phyloP scores from a whole-genome alignment of 2,888 invertebrate species.

The Timandra comae region DNA sequence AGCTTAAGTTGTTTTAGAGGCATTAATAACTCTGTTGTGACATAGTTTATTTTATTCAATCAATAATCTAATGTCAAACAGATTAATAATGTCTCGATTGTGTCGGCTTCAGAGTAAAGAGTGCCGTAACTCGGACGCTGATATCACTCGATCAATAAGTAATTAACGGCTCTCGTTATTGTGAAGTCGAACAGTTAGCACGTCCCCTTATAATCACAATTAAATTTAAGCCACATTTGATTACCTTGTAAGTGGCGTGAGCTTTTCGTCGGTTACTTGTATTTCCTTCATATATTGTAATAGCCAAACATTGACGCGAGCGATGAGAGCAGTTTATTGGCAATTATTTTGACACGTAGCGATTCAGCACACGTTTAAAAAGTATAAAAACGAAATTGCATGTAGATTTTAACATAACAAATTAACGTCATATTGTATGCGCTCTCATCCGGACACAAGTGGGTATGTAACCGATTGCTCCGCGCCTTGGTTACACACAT shows the following conservation, averaged over 20 bases:
- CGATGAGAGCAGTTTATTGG: slow-evolving; percentile 46
- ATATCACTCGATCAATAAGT: neutral
- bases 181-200: slow-evolving; percentile 6
- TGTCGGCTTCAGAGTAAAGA: slow-evolving; percentile 7
- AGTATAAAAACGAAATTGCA: slow-evolving; percentile 26
- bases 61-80: slow-evolving; percentile 15
- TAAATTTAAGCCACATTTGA: slow-evolving; percentile 44
- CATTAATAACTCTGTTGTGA: slow-evolving; percentile 29
- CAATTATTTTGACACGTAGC: slow-evolving; percentile 54
- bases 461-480: slow-evolving; percentile 65
- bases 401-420: slow-evolving; percentile 27
- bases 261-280: slow-evolving; percentile 49
- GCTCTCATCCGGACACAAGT: slow-evolving; percentile 57
- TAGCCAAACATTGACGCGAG: slow-evolving; percentile 30
- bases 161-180: slow-evolving; percentile 2
- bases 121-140: neutral
- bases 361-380: slow-evolving; percentile 50
- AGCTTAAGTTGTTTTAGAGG: slow-evolving; percentile 27
- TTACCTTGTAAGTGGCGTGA: slow-evolving; percentile 41
- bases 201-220: slow-evolving; percentile 37
- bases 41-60: slow-evolving; percentile 9
- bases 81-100: slow-evolving; percentile 25
- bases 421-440: slow-evolving; percentile 29
- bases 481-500: slow-evolving; percentile 70
- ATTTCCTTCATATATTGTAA: slow-evolving; percentile 40